A percentile compares a stretch with the other conserved stretches of the same genome.
Evolutionary conservation across 2,888 invertebrate genomes (phyloP).

Genomic region (Phengaris alcon): DNA sequence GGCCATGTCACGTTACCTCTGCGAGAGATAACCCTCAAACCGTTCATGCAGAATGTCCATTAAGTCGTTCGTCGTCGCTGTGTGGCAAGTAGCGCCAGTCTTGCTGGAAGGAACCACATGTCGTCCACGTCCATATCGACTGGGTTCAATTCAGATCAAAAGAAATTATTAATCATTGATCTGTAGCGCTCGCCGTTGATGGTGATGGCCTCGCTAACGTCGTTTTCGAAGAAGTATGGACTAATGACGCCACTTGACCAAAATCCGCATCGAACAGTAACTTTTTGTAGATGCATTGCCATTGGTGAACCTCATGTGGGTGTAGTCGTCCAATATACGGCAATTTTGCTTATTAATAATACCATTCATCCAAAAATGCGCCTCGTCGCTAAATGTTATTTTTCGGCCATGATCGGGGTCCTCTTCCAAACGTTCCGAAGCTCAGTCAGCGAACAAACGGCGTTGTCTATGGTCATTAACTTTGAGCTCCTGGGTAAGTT

Average conservation of each 20-base stretch:
- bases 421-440: conserved; percentile 31
- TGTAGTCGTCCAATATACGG: conserved; percentile 35
- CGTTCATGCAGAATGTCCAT: too few relatives aligned
- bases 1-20: conserved; percentile 34
- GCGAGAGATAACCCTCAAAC: conserved; percentile 29
- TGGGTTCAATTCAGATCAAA: conserved; percentile 32
- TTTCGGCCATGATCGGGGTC: conserved; percentile 33
- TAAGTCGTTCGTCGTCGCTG: conserved; percentile 32
- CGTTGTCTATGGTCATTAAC: conserved; percentile 36
- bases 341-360: conserved; percentile 47
- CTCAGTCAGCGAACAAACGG: conserved; percentile 32
- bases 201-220: neutral
- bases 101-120: conserved; percentile 32
- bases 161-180: conserved; percentile 32
- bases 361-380: conserved; percentile 43
- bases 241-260: conserved; percentile 14
- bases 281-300: conserved; percentile 8
- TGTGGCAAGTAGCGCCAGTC: conserved; percentile 34
- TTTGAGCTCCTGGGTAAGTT: conserved; percentile 34
- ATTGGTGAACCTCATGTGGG: conserved; percentile 32
- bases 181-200: neutral
- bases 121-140: conserved; percentile 31
- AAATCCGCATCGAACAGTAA: conserved; percentile 28
- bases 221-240: conserved; percentile 16
- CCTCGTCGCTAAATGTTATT: conserved; percentile 38